These are phyloP conservation scores for Epizoanthus rinbou DNA, from an alignment of 92 coral and sea anemone species.

Conservation along the genomic window DNA sequence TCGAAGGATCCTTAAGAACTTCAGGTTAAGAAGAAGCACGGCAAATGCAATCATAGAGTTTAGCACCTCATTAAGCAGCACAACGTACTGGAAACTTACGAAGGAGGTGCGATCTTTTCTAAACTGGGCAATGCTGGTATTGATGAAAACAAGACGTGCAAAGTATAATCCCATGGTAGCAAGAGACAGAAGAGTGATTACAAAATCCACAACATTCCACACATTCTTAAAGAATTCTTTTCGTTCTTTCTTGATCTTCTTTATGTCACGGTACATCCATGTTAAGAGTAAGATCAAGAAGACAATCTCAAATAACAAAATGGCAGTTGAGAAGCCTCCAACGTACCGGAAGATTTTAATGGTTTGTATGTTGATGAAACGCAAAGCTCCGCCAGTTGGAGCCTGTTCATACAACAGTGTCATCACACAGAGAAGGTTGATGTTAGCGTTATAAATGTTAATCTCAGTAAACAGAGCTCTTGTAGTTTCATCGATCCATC, in stretches of 20 bases:
- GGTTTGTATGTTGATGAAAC: slow-evolving; percentile 74
- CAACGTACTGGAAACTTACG: slow-evolving; percentile 92
- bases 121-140: slow-evolving; percentile 58
- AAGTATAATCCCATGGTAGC: slow-evolving; percentile 73
- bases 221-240: slow-evolving; percentile 56
- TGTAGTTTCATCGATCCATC: slow-evolving; percentile 86
- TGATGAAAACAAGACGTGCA: slow-evolving; percentile 70
- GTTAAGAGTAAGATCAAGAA: slow-evolving; percentile 63
- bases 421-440: slow-evolving; percentile 81
- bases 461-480: slow-evolving; percentile 87
- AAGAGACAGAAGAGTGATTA: slow-evolving; percentile 62
- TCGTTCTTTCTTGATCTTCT: slow-evolving; percentile 64
- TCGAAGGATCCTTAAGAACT: slow-evolving; percentile 84
- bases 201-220: slow-evolving; percentile 86
- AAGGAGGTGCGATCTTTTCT: slow-evolving; percentile 70
- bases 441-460: slow-evolving; percentile 76
- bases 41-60: slow-evolving; percentile 62
- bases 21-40: slow-evolving; percentile 79
- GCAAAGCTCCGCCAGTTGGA: slow-evolving; percentile 74
- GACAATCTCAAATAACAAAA: slow-evolving; percentile 76
- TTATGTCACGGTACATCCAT: slow-evolving; percentile 83
- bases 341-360: slow-evolving; percentile 81
- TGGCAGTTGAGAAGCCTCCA: slow-evolving; percentile 74
- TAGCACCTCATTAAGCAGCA: slow-evolving; percentile 69
- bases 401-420: slow-evolving; percentile 77